These are phyloP conservation scores for Caenorhabditis imperialis DNA, from an alignment of 2,888 invertebrate genomes.

Conservation along the genomic window DNA sequence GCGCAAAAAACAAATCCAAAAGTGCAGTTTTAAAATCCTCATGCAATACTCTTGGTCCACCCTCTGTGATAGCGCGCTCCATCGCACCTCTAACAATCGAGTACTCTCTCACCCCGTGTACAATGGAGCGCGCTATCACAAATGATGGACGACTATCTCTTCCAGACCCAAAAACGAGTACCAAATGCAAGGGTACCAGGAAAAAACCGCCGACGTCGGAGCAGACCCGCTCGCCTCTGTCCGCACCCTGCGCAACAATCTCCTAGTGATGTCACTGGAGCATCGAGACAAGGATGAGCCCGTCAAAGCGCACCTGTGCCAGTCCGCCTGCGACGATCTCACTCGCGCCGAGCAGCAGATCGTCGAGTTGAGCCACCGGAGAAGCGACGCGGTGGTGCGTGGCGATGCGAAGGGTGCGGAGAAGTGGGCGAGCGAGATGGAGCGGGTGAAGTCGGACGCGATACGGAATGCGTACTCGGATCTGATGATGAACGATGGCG, in stretches of 20 bases:
- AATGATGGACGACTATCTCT: too few species aligned
- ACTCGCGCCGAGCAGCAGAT: conserved; percentile 65
- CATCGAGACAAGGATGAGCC: conserved; percentile 52
- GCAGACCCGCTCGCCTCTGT: conserved; percentile 67
- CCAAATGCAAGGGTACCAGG: conserved; percentile 57
- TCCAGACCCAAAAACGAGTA: conserved; percentile 61
- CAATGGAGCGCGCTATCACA: too few species aligned
- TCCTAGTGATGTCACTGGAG: conserved; percentile 50
- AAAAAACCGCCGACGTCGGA: conserved; percentile 58
- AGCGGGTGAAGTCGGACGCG: conserved; percentile 58
- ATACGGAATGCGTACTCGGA: conserved; percentile 66
- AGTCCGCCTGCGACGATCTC: conserved; percentile 62
- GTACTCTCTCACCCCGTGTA: too few species aligned
- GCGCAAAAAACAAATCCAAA: too few species aligned
- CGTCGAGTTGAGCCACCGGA: conserved; percentile 53
- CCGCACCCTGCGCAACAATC: conserved; percentile 66
- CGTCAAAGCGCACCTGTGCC: conserved; percentile 62
- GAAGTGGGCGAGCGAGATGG: conserved; percentile 57
- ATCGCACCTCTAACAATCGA: too few species aligned
- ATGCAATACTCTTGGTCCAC: too few species aligned
- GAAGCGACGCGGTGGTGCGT: conserved; percentile 65
- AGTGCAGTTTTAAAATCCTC: too few species aligned
- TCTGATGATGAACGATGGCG: conserved; percentile 60
- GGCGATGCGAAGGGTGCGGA: conserved; percentile 62
- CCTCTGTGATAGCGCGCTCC: too few species aligned